A percentile compares a stretch with the other conserved stretches of the same genome.
These are phyloP conservation scores for Bos javanicus DNA, from an alignment of 2,113 vertebrate genomes.

Conservation along the genomic window DNA sequence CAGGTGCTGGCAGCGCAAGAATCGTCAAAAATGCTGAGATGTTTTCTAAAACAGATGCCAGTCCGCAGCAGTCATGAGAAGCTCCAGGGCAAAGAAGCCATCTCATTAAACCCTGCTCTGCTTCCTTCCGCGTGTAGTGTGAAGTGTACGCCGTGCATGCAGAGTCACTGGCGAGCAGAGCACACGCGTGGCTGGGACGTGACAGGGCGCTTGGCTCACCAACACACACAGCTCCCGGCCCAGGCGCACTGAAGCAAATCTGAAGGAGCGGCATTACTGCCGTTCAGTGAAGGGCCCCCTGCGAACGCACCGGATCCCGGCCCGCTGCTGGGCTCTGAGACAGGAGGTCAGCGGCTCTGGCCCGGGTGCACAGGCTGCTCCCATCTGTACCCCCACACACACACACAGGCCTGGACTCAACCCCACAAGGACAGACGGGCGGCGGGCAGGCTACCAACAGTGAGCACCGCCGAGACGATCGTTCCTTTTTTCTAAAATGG, in stretches of 20 bases:
- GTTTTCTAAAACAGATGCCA: fast-evolving
- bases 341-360: background rate
- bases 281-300: fast-evolving
- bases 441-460: no score
- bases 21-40: background rate
- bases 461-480: fast-evolving
- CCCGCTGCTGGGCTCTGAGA: background rate
- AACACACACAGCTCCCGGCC: fast-evolving
- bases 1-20: background rate
- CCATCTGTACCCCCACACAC: background rate
- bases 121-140: fast-evolving
- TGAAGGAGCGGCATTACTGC: fast-evolving
- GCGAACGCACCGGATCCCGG: background rate
- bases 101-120: fast-evolving
- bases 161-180: background rate
- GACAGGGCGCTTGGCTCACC: fast-evolving
- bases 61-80: background rate
- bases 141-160: fast-evolving
- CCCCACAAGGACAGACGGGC: fast-evolving
- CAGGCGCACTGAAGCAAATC: fast-evolving
- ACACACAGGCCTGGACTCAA: fast-evolving
- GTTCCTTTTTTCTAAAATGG: background rate
- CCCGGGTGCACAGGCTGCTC: background rate
- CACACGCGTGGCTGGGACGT: fast-evolving
- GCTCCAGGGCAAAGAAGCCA: background rate